Evolutionary conservation across 1,140 invertebrate species (phyloP), one percentile per base, ranked within the genome.

Genomic region (Bursaphelenchus mucronatus): DNA sequence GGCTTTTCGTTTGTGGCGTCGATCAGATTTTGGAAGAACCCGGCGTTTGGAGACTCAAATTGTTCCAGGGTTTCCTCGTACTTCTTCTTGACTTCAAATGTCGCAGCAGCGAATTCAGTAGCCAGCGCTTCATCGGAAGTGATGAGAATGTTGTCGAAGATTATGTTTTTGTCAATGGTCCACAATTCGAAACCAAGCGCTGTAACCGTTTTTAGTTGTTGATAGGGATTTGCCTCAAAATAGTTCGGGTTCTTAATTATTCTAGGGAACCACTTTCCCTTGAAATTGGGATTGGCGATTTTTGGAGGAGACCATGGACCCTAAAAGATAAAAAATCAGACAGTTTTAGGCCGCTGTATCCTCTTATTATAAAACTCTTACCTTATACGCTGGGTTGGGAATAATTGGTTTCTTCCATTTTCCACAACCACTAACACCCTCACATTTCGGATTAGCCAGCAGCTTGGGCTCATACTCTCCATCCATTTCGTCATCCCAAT

Each of bases 391-490:
- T 11, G 70, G 64, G 76, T 79, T 75, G 30, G 65, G 17, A 17
- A 73, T 75, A 46, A 67, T 65, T 21, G 68, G 68, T 43, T 54
- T 49, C 17, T 66, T 88, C 90, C 94, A 98, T 62, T 86, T 83
- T 2, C 95, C 95, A 85, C 95, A 98, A 4, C 95, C 94, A 5
- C 88, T 85, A 9, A 87, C 89, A 67, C 87, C 85, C 71, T 86
- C 85, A 81, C 93, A 97, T n/a, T 86, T 86, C 0, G 93, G 91
- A 85, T 99, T 98, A 65, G 88, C 86, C 41, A 97, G 88, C 57
- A 93, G 84, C 0, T 94, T 90, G 15, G 95, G 88, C 83, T 98
- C 95, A 94, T 94, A 98, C 82, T 91, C 89, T 0, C 95, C 95
- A 84, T 98, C 95, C 88, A 97, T 97, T 70, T 95, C 92, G 53